phyloP scores from a whole-genome alignment of 2,888 invertebrate species.

The Nemotelus nigrinus region DNA sequence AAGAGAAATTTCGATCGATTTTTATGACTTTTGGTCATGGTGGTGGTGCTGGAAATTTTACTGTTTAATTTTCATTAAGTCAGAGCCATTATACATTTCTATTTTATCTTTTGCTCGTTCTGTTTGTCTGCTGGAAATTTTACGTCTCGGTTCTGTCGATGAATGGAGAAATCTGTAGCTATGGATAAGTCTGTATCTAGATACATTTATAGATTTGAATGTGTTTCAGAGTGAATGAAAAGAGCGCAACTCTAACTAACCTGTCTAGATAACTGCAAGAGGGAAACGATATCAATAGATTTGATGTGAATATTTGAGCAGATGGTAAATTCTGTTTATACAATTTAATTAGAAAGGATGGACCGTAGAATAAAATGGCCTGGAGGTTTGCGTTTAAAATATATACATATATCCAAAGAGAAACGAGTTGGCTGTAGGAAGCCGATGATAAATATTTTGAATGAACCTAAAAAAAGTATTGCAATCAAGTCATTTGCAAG shows the following conservation, averaged over 20 bases:
- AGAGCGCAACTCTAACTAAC: too few relatives aligned
- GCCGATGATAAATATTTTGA: too few relatives aligned
- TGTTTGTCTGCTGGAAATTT: neutral
- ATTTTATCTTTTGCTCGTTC: constrained; percentile 19
- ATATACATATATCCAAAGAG: neutral
- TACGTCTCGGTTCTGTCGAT: neutral
- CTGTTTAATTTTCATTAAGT: constrained; percentile 46
- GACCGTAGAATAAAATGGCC: constrained; percentile 34
- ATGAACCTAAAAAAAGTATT: too few relatives aligned
- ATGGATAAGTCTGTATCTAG: neutral
- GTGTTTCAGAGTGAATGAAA: too few relatives aligned
- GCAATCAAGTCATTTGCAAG: too few relatives aligned
- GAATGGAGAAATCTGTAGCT: neutral
- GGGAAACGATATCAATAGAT: constrained; percentile 21
- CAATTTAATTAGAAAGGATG: constrained; percentile 42
- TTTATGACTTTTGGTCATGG: constrained; percentile 45
- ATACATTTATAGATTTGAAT: neutral
- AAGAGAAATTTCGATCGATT: constrained; percentile 41
- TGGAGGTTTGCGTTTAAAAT: neutral
- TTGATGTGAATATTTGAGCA: constrained; percentile 39
- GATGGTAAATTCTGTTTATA: constrained; percentile 43
- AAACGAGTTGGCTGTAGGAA: too few relatives aligned
- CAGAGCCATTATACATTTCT: constrained; percentile 36
- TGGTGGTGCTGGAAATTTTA: constrained; percentile 37
- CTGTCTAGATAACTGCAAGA: neutral